Evolutionary conservation across 2,888 invertebrate genomes (phyloP), one percentile per base, ranked within the genome.

Genomic region (Copidosoma aretas): DNA sequence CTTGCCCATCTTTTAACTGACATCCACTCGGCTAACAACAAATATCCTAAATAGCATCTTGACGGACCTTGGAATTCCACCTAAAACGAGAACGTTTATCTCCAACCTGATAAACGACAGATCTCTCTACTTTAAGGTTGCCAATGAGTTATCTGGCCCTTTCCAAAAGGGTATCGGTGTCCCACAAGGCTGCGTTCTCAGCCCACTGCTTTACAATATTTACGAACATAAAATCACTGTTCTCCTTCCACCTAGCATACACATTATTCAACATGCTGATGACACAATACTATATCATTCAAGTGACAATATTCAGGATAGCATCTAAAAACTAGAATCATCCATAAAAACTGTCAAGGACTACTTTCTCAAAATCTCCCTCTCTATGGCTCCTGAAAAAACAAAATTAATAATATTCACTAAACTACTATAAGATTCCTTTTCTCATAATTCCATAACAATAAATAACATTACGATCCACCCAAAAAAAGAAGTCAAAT

Each of bases 51-150:
- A 61, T 5, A 17, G 57, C 0, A 60, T 52, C 1, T 15, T 64
- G 14, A 10, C 5, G 15, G 51, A 60, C 1, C 25, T 68, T 0
- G 32, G 53, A 17, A 53, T 68, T 3, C 64, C 68, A 1, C 0
- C 14, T 12, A 64, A 60, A 19, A 64, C 25, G 1, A 56, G 64
- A 60, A 39, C 1, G 0, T 68, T 61, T 53, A 64, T 64, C 15
- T 61, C 32, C 10, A 68, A 68, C 4, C 15, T 64, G 17, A 57
- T 58, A 1, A 61, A 43, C 1, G 32, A 61, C 10, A 57, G 57
- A 53, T 43, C 41, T 3, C 10, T 67, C 1, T 64, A 24, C 19
- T 64, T 68, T 3, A 60, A 68, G 54, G 25, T 60, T 3, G 25
- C 17, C 1, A n/a, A 68, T 43, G 2, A 60, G 1, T 19, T 68